Conservation (phyloP, 2,888 invertebrate genomes). For the Taenaris catops region DNA sequence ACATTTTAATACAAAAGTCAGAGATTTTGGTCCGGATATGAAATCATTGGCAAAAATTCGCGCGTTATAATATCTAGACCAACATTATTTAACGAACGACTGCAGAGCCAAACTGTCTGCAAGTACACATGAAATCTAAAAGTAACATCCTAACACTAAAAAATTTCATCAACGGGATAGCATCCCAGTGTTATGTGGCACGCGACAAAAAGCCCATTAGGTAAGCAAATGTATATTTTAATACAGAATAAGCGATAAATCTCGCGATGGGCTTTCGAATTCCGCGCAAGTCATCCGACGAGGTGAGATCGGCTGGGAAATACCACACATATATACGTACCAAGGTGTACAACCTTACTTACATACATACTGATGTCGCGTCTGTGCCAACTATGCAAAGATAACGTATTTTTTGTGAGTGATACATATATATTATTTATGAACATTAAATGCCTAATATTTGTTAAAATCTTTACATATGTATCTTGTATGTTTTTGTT, state of each 20-base stretch:
- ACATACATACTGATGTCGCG: constrained; percentile 51
- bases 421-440: constrained; percentile 4
- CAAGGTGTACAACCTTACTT: constrained; percentile 44
- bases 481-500: too few relatives aligned
- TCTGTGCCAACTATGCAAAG: constrained; percentile 43
- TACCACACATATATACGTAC: constrained; percentile 62
- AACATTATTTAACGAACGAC: neutral
- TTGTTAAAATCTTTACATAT: too few relatives aligned
- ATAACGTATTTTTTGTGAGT: constrained; percentile 33
- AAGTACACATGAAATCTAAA: neutral
- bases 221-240: constrained; percentile 76
- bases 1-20: too few relatives aligned
- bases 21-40: too few relatives aligned
- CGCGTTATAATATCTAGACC: too few relatives aligned
- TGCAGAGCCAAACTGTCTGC: neutral
- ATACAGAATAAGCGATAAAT: constrained; percentile 78
- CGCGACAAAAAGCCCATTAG: constrained; percentile 74
- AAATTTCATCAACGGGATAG: constrained; percentile 49
- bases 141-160: constrained; percentile 25
- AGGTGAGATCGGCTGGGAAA: constrained; percentile 77
- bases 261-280: constrained; percentile 78
- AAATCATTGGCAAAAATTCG: too few relatives aligned
- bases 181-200: constrained; percentile 52
- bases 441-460: too few relatives aligned
- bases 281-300: constrained; percentile 74